phyloP scores from a whole-genome alignment of 1,140 invertebrate species.

The Whitmania pigra region DNA sequence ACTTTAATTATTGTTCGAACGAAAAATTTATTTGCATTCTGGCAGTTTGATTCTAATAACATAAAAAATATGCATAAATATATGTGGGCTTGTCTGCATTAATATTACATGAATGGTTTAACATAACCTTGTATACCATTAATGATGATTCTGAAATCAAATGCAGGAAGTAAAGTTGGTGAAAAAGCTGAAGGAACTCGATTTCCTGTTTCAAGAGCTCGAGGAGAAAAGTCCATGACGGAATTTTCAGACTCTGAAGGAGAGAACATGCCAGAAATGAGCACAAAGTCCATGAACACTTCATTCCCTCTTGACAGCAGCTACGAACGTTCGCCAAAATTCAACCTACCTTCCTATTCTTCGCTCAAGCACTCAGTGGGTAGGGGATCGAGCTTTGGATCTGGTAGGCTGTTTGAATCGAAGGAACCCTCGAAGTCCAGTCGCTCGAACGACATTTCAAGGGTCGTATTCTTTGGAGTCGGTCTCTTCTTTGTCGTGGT shows the following conservation, averaged over 20 bases:
- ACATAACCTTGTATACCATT: too few relatives aligned
- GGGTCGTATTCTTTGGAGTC: not conserved
- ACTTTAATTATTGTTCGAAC: too few relatives aligned
- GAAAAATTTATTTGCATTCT: too few relatives aligned
- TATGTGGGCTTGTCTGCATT: too few relatives aligned
- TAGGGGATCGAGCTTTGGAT: not conserved
- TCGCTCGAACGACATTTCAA: not conserved
- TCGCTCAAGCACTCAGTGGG: not conserved
- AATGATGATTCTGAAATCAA: too few relatives aligned
- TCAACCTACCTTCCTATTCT: not conserved
- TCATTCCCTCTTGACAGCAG: not conserved
- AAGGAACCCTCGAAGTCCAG: not conserved
- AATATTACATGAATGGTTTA: too few relatives aligned
- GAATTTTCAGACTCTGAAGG: slow-evolving; percentile 9
- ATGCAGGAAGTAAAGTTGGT: too few relatives aligned
- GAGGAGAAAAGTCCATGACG: not conserved
- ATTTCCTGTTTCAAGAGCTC: too few relatives aligned
- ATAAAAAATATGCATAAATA: too few relatives aligned
- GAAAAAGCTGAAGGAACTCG: too few relatives aligned
- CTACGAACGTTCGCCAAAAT: not conserved
- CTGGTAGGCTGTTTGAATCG: not conserved
- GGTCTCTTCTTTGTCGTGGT: not conserved
- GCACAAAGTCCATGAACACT: not conserved
- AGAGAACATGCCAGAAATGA: not conserved
- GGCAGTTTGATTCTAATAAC: too few relatives aligned